Base-by-base conservation (phyloP, 2,113 vertebrate genomes). In the Hippocampus barbouri region DNA sequence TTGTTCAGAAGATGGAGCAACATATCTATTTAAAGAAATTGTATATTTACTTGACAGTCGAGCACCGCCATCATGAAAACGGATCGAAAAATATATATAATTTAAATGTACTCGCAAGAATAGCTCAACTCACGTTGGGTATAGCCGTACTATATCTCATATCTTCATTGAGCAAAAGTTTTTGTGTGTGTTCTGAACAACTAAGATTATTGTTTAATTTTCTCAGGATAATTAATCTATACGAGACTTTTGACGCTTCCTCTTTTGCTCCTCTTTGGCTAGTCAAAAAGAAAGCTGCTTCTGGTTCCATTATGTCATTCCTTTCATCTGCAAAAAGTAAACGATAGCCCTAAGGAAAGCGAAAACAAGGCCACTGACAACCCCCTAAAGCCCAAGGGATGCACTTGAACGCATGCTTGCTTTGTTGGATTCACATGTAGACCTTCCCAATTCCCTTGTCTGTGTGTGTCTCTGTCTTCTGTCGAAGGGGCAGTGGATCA, bases 401-500 rank as follows among this genome's bases (percentile, higher is more conserved):
- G 83, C 85, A 86, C 80, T 84, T 87, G 84, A 89, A 90, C 80
- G 85, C 87, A 89, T 92, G 90, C 90, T 88, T 90, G 86, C 82
- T 80, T 86, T 86, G 84, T 87, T 90, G 88, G 88, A 88, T 88
- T 85, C 90, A 75, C 84, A 86, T 90, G 89, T 91, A 88, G 89
- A 85, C 83, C 86, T 83, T 85, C 88, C 86, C 86, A 91, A 90
- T 92, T 92, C 90, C 89, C 91, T 87, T 88, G 91, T 90, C 91
- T 91, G 78, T 54, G 72, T 84, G 89, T 86, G 89, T 90, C 90
- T 92, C 89, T 90, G 89, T 90, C 91, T 91, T 87, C 86, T 89
- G 88, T 90, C 89, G 85, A 83, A 83, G 82, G 89, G 83, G 91
- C 91, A 92, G 90, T 85, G 91, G 90, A 90, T 92, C 89, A 91